Conservation (phyloP, 2,888 invertebrate species). For the Lumbricus terrestris region DNA sequence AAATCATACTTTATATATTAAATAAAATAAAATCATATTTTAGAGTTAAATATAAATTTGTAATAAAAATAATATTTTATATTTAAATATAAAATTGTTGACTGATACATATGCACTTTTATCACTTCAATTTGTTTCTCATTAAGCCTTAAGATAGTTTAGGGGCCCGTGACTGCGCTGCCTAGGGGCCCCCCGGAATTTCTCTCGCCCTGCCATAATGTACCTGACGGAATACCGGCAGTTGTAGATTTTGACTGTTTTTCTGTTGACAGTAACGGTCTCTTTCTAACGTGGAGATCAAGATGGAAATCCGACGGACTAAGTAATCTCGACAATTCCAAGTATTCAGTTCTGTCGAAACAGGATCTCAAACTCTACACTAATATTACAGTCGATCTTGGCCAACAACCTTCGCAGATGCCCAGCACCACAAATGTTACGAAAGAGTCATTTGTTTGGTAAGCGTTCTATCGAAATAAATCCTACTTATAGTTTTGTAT, state of each 20-base stretch:
- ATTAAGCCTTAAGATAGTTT: no score
- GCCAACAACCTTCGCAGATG: slow-evolving; percentile 51
- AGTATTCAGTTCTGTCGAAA: slow-evolving; percentile 55
- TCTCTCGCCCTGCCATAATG: no score
- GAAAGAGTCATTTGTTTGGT: slow-evolving; percentile 45
- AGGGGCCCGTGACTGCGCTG: no score
- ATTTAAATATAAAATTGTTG: no score
- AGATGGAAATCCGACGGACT: slow-evolving; percentile 60
- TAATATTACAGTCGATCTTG: slow-evolving; percentile 61
- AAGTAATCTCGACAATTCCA: slow-evolving; percentile 53
- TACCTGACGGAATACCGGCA: neutral
- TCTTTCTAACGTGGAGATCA: slow-evolving; percentile 49
- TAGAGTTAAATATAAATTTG: no score
- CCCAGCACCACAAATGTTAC: slow-evolving; percentile 38
- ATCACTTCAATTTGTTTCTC: no score
- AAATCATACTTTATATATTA: no score
- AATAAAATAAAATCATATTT: no score
- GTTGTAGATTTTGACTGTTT: neutral
- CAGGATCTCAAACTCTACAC: slow-evolving; percentile 58
- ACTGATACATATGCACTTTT: no score
- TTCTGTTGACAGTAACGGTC: slow-evolving; percentile 42
- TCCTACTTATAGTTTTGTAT: no score
- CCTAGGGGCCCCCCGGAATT: no score
- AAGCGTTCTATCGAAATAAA: slow-evolving; percentile 28
- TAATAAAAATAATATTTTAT: no score